Evolutionary conservation across 2,113 vertebrate species (phyloP), one percentile per base, ranked within the genome.

Genomic region (Eublepharis macularius): DNA sequence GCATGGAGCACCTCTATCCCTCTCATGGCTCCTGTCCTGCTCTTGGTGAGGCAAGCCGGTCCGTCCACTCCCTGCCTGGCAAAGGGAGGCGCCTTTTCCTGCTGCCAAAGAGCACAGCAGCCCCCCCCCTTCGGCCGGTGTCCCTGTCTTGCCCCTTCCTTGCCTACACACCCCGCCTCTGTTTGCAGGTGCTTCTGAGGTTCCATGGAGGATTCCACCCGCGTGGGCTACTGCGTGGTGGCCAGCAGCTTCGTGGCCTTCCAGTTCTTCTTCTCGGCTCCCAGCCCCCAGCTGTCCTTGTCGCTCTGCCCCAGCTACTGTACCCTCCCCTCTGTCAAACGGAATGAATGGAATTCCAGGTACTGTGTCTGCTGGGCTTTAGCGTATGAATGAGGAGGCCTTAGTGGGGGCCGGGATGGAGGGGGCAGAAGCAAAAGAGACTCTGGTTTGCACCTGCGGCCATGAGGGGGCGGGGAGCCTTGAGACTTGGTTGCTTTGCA

Each of bases 271-370:
- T 97, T 97, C 94, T 95, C 96, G 0, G 91, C 94, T 81, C 89
- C 92, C 92, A 96, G 96, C 79, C 96, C 96, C 2, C 88, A 84
- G 75, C 85, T 97, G 88, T 97, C 96, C 32, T 75, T 88, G 3
- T 86, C 83, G 63, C 86, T 97, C 88, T 84, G 94, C 1, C 88
- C 91, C 1, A 93, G 91, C 47, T 97, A 96, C 43, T 87, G 86
- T 19, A 85, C 51, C 60, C 91, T 97, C 84, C 95, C 95, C 34
- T 49, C 91, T 2, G 90, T 87, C 82, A 96, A 96, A 91, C 90
- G 94, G 89, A 97, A 93, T 0, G 97, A 98, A 92, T 97, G 97
- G 97, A 96, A 97, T 95, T 97, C 97, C 89, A 97, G 97, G 97
- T 97, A 94, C 43, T 14, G 24, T 0, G 0, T 47, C 12, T 45